Evolutionary conservation across 2,113 vertebrate species (phyloP).

Genomic region (Hassar affinis): DNA sequence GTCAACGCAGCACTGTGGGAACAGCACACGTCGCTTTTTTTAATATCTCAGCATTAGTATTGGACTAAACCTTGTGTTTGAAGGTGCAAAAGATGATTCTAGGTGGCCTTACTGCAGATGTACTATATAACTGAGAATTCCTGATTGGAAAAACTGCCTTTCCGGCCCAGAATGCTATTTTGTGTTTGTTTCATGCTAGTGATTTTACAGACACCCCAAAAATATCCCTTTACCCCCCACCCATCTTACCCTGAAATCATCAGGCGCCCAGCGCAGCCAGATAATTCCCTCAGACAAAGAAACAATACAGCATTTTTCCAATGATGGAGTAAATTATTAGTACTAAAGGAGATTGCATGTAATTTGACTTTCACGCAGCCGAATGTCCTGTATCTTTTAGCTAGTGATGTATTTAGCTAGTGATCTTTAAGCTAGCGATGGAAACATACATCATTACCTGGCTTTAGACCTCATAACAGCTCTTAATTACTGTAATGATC

Average conservation of each 20-base stretch:
- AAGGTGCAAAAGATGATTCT: neutral
- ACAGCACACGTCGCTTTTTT: slow-evolving; percentile 4
- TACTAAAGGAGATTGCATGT: neutral
- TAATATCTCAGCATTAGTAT: neutral
- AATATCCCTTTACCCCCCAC: neutral
- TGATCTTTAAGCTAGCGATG: no score
- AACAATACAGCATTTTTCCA: neutral
- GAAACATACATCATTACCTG: no score
- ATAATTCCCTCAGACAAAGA: neutral
- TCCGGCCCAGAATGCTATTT: neutral
- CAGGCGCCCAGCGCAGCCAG: neutral
- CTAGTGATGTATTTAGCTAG: no score
- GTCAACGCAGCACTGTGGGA: slow-evolving; percentile 83
- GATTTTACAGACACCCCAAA: neutral
- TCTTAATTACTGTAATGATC: no score
- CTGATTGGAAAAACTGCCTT: neutral
- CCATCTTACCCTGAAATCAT: neutral
- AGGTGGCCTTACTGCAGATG: neutral
- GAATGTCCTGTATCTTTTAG: neutral
- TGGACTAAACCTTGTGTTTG: neutral
- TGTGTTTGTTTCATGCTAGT: neutral
- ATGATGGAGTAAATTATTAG: neutral
- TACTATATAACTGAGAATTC: neutral
- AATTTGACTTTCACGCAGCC: neutral
- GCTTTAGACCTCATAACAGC: no score